Conservation (phyloP, 2,888 invertebrate genomes). For the Oligia fasciuncula region DNA sequence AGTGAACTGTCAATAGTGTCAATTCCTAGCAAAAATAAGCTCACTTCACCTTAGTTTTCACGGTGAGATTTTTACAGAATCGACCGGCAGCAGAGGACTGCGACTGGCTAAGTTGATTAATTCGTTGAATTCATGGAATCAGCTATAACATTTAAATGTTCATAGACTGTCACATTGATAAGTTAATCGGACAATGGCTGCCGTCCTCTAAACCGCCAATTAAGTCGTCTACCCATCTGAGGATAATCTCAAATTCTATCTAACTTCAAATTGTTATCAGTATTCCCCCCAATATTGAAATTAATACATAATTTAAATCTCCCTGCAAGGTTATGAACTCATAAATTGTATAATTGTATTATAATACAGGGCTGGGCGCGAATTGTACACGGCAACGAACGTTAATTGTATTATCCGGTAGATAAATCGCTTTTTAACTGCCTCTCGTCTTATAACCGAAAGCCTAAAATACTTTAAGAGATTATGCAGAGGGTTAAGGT, state of each 20-base stretch:
- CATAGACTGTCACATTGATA: not conserved
- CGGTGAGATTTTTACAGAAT: too few species aligned
- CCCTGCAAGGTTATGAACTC: slow-evolving; percentile 29
- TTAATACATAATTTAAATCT: slow-evolving; percentile 46
- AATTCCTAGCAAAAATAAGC: too few species aligned
- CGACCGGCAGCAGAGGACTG: too few species aligned
- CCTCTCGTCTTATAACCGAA: slow-evolving; percentile 7
- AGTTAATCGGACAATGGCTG: not conserved
- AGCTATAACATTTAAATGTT: not conserved
- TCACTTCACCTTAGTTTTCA: too few species aligned
- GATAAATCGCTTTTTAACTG: slow-evolving; percentile 37
- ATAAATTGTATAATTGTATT: slow-evolving; percentile 41
- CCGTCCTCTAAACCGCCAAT: not conserved
- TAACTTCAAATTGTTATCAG: not conserved
- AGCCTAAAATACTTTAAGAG: not conserved
- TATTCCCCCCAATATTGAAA: slow-evolving; percentile 26
- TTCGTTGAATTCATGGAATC: not conserved
- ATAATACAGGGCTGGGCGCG: slow-evolving; percentile 16
- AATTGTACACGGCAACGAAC: slow-evolving; percentile 35
- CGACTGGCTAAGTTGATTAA: not conserved
- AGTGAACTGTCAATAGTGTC: too few species aligned
- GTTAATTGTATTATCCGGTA: slow-evolving; percentile 30
- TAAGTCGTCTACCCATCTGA: not conserved
- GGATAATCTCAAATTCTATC: slow-evolving; percentile 8
- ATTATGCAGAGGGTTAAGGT: not conserved